phyloP scores from a whole-genome alignment of 2,888 invertebrate species.

The Entomobrya multifasciata region DNA sequence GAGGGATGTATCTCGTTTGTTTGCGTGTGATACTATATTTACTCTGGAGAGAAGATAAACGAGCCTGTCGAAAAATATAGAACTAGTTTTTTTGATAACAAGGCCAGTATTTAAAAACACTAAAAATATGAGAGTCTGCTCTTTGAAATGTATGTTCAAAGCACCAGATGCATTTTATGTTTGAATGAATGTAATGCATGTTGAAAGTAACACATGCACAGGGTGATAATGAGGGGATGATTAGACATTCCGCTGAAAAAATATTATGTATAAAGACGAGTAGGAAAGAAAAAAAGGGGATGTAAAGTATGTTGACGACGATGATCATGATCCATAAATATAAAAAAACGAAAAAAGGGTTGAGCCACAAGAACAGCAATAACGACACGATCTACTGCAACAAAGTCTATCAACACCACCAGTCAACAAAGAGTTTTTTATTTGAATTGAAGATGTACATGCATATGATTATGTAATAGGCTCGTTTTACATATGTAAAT shows the following conservation, averaged over 20 bases:
- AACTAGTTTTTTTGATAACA: slow-evolving; percentile 61
- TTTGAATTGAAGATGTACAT: slow-evolving; percentile 37
- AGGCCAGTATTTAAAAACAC: slow-evolving; percentile 26
- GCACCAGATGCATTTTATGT: slow-evolving; percentile 38
- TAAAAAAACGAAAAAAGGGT: slow-evolving; percentile 66
- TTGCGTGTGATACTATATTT: slow-evolving; percentile 47
- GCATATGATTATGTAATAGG: slow-evolving; percentile 69
- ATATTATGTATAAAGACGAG: slow-evolving; percentile 22
- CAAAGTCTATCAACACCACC: not conserved
- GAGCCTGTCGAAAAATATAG: slow-evolving; percentile 45
- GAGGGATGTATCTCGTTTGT: not conserved
- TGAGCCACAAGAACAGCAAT: slow-evolving; percentile 41
- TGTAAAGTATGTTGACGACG: slow-evolving; percentile 46
- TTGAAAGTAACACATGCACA: slow-evolving; percentile 48
- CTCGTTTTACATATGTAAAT: slow-evolving; percentile 70
- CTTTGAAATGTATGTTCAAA: not conserved
- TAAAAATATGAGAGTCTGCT: slow-evolving; percentile 1
- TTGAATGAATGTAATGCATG: slow-evolving; percentile 11
- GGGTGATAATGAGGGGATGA: slow-evolving; percentile 68
- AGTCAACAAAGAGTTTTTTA: not conserved
- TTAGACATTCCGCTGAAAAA: slow-evolving; percentile 64
- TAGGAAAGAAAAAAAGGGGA: slow-evolving; percentile 50
- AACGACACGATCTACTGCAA: not conserved
- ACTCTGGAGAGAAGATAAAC: slow-evolving; percentile 48
- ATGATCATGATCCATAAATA: slow-evolving; percentile 36